A percentile compares a stretch with the other conserved stretches of the same genome.
These are phyloP conservation scores for Eutolmus rufibarbis DNA, from an alignment of 2,888 invertebrate genomes.

Conservation along the genomic window DNA sequence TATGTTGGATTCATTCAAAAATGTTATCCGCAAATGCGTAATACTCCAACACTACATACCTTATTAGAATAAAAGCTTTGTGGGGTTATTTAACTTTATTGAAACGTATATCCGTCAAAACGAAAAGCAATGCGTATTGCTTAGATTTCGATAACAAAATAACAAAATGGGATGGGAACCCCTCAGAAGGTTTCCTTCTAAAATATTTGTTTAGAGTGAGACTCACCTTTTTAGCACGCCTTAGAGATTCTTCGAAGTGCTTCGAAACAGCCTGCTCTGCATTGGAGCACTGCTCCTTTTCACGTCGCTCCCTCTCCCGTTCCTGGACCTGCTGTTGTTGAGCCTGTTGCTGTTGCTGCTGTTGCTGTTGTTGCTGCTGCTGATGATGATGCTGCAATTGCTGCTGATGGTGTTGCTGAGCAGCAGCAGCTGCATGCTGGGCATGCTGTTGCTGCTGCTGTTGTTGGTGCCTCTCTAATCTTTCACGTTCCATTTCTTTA, in stretches of 20 bases:
- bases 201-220: neutral
- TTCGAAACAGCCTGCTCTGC: slow-evolving; percentile 79
- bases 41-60: too few species aligned
- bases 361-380: slow-evolving; percentile 40
- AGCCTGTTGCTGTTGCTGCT: slow-evolving; percentile 31
- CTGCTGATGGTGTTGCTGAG: slow-evolving; percentile 42
- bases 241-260: slow-evolving; percentile 88
- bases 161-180: too few species aligned
- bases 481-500: slow-evolving; percentile 49
- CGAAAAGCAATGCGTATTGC: too few species aligned
- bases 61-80: too few species aligned
- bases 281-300: slow-evolving; percentile 63
- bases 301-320: slow-evolving; percentile 66
- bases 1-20: too few species aligned
- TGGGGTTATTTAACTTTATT: too few species aligned
- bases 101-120: too few species aligned
- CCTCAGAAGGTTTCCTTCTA: too few species aligned
- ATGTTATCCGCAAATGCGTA: too few species aligned
- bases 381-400: slow-evolving; percentile 42
- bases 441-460: slow-evolving; percentile 43
- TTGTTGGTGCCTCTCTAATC: slow-evolving; percentile 44
- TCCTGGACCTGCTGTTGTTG: slow-evolving; percentile 64
- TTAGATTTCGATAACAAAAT: too few species aligned
- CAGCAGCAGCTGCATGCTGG: slow-evolving; percentile 39
- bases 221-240: slow-evolving; percentile 65